Conservation (phyloP, 2,888 invertebrate genomes). For the Trachelus iudaicus region DNA sequence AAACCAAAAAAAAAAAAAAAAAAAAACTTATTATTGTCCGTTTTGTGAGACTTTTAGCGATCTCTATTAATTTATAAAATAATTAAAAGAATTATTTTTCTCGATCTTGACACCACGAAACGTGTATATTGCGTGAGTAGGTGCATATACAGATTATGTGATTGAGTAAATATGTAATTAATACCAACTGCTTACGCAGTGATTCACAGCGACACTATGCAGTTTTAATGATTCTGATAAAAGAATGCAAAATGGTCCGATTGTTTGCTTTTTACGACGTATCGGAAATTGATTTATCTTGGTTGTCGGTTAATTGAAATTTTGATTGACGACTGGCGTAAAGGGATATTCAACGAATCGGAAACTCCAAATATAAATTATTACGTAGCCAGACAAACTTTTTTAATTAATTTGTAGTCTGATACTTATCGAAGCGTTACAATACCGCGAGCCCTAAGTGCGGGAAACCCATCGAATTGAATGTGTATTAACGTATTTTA, state of each 20-base stretch:
- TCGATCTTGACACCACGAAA: neutral
- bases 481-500: neutral
- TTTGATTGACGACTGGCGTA: neutral
- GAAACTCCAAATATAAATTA: neutral
- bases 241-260: neutral
- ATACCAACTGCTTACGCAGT: neutral
- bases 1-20: conserved; percentile 42
- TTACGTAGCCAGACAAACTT: neutral
- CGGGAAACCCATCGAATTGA: neutral
- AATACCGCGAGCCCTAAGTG: neutral
- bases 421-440: neutral
- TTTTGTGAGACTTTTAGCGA: neutral
- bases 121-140: neutral
- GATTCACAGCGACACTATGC: neutral
- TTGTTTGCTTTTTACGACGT: neutral
- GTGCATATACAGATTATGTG: neutral
- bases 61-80: neutral
- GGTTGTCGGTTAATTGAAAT: neutral
- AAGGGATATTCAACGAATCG: neutral
- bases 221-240: neutral
- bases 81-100: neutral
- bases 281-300: neutral
- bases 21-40: conserved; percentile 55
- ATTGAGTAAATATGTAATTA: neutral
- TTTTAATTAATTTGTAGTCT: neutral